Conservation (phyloP, 2,113 vertebrate genomes). For the Cairina moschata region DNA sequence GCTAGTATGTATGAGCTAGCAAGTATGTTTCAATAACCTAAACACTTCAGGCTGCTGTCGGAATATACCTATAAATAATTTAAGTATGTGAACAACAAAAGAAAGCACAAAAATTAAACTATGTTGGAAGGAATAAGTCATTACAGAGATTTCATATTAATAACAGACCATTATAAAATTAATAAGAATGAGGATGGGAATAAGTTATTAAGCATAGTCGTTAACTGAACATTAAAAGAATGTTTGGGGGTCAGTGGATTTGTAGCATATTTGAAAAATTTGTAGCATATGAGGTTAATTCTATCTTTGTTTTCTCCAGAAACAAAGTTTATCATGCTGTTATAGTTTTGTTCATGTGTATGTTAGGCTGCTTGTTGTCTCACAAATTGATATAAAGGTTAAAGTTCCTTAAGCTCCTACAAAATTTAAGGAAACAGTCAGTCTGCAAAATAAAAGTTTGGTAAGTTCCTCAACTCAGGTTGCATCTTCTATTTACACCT, state of each 20-base stretch:
- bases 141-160: neutral
- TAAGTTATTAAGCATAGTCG: neutral
- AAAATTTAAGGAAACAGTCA: neutral
- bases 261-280: neutral
- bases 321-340: neutral
- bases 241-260: neutral
- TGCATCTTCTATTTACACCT: neutral
- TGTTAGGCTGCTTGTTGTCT: neutral
- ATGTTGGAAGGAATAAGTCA: neutral
- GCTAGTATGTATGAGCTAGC: neutral
- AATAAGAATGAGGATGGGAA: neutral
- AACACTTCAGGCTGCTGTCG: neutral
- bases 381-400: neutral
- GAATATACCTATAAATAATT: neutral
- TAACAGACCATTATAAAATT: neutral
- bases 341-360: neutral
- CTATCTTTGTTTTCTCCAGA: neutral
- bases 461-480: neutral
- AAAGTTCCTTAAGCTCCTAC: neutral
- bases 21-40: neutral
- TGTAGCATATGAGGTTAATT: neutral
- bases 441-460: neutral
- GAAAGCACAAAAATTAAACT: neutral
- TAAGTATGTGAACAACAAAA: neutral
- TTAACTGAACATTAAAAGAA: neutral